Percentiles rank a stretch among this genome's conserved stretches.
Conservation (phyloP, 2,797 vertebrate species). For the Eidolon dupreanum region DNA sequence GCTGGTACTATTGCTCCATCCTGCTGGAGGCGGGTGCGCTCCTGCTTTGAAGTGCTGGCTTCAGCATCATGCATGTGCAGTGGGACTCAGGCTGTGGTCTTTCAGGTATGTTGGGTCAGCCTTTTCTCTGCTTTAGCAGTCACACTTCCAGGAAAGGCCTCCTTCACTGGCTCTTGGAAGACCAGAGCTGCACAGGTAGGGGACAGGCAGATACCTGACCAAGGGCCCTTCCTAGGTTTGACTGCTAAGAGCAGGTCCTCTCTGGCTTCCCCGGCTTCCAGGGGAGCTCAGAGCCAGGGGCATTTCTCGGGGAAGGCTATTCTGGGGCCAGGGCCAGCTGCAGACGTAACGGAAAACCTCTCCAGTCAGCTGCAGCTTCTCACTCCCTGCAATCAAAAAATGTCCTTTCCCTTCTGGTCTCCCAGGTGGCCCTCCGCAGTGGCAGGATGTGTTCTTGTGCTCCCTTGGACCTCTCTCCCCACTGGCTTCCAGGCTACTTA, state of each 20-base stretch:
- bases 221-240: not conserved
- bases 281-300: fast-evolving
- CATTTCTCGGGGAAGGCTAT: not conserved
- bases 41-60: not conserved
- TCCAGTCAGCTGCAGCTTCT: not conserved
- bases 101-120: not conserved
- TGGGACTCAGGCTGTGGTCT: not conserved
- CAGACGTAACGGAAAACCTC: not conserved
- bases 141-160: not conserved
- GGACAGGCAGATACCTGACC: not conserved
- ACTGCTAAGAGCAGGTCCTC: not conserved
- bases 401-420: not conserved
- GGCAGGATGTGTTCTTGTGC: not conserved
- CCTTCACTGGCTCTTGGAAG: not conserved
- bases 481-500: not conserved
- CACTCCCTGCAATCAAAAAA: not conserved
- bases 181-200: not conserved
- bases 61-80: not conserved
- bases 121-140: not conserved
- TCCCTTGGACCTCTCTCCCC: not conserved
- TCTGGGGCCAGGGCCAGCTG: not conserved
- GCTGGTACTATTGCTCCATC: fast-evolving
- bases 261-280: not conserved
- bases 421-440: not conserved
- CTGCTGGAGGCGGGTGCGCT: fast-evolving